phyloP scores from a whole-genome alignment of 2,888 invertebrate genomes.

The Augochlorella aurata region DNA sequence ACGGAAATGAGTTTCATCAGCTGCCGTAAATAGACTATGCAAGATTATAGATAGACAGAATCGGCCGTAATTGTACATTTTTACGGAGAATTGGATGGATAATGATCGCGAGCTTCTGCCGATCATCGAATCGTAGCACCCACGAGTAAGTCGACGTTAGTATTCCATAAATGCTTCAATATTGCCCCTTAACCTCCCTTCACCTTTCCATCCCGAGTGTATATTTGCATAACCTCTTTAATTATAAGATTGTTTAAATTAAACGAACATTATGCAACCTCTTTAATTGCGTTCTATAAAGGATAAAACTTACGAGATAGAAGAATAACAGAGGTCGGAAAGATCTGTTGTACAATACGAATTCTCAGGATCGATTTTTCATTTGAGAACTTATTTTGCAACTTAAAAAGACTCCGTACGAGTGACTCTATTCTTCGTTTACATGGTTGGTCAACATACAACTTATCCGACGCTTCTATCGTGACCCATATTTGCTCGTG shows the following conservation, averaged over 20 bases:
- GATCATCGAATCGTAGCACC: constrained; percentile 45
- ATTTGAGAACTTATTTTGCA: constrained; percentile 18
- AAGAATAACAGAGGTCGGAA: not conserved
- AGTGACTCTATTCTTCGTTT: constrained; percentile 24
- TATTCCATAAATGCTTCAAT: not conserved
- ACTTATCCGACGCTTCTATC: constrained; percentile 64
- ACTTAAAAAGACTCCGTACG: constrained; percentile 28
- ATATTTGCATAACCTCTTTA: not conserved
- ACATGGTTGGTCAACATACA: constrained; percentile 50
- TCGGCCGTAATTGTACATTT: constrained; percentile 59
- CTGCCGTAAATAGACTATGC: constrained; percentile 65
- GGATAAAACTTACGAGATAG: too few relatives aligned
- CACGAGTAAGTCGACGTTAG: not conserved
- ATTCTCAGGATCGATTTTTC: not conserved
- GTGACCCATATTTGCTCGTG: constrained; percentile 70
- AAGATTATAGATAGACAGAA: constrained; percentile 60
- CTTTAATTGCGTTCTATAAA: not conserved
- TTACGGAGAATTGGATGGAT: constrained; percentile 46
- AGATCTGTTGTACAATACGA: not conserved
- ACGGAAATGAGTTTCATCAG: constrained; percentile 79
- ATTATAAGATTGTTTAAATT: not conserved
- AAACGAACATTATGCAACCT: not conserved
- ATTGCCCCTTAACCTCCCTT: not conserved
- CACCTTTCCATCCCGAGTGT: not conserved
- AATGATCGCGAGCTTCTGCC: constrained; percentile 44